These are phyloP conservation scores for Momotus momota DNA, from an alignment of 2,797 vertebrate genomes.

Conservation along the genomic window DNA sequence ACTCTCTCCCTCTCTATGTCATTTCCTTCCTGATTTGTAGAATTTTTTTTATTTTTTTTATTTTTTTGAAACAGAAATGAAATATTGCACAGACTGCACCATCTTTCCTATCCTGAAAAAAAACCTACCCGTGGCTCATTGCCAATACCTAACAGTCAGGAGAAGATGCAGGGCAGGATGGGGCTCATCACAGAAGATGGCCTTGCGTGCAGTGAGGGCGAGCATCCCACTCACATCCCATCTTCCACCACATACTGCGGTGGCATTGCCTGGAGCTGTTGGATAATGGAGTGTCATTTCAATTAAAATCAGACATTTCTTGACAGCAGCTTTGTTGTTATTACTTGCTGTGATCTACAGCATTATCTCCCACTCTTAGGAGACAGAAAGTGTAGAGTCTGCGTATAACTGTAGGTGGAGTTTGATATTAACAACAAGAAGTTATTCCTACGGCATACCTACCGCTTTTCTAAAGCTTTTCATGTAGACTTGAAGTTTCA, in stretches of 20 bases:
- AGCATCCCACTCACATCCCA: neutral
- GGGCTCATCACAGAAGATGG: neutral
- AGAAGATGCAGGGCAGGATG: accelerated
- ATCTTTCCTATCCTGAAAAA: neutral
- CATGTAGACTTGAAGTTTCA: neutral
- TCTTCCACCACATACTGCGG: accelerated
- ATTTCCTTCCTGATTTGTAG: neutral
- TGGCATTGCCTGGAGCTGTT: neutral
- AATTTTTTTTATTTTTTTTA: neutral
- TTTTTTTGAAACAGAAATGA: neutral
- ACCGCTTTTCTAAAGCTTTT: neutral
- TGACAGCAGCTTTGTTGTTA: neutral
- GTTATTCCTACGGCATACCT: neutral
- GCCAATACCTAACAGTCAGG: neutral
- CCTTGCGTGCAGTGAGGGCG: accelerated
- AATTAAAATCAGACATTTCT: neutral
- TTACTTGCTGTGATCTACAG: neutral
- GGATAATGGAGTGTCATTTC: neutral
- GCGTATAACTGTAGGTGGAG: neutral
- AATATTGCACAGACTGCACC: neutral
- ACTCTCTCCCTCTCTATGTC: neutral
- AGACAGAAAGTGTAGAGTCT: neutral
- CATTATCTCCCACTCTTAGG: neutral
- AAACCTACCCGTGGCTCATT: neutral
- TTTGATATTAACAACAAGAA: neutral